A percentile compares a stretch with the other conserved stretches of the same genome.
These are phyloP conservation scores for Rafetus swinhoei DNA, from an alignment of 2,113 vertebrate genomes.

Conservation along the genomic window DNA sequence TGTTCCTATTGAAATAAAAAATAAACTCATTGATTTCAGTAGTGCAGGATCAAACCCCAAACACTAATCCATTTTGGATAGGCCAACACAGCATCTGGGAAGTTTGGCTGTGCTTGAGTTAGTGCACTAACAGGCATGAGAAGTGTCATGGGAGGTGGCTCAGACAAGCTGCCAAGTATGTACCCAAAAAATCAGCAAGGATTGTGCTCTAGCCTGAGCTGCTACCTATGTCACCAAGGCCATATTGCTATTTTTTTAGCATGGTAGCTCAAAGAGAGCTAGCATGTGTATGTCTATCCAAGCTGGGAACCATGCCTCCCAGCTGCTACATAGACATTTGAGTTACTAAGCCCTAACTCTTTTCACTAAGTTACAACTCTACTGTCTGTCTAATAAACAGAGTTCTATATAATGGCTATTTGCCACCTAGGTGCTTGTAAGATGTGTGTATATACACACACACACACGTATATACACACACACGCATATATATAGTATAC, in stretches of 20 bases:
- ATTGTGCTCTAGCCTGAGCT: not conserved
- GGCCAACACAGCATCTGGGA: not conserved
- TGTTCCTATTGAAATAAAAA: not conserved
- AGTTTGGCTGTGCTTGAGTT: not conserved
- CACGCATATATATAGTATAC: too few species aligned
- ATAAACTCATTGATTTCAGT: not conserved
- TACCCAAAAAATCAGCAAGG: not conserved
- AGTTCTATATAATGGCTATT: conserved; percentile 42
- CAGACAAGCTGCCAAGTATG: not conserved
- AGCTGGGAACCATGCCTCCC: not conserved
- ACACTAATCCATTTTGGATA: not conserved
- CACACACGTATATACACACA: too few species aligned
- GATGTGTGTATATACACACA: not conserved
- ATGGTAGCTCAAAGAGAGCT: not conserved
- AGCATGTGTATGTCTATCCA: not conserved
- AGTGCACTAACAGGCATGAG: not conserved
- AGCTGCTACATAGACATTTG: not conserved
- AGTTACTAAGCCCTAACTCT: not conserved
- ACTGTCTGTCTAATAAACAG: not conserved
- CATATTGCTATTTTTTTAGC: not conserved
- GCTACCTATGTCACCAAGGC: not conserved
- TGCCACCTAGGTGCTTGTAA: conserved; percentile 20
- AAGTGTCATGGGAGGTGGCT: not conserved
- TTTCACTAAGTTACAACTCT: not conserved
- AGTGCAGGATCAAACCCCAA: not conserved